Base-by-base conservation (phyloP, 2,797 vertebrate species). In the Halcyon smyrnensis region DNA sequence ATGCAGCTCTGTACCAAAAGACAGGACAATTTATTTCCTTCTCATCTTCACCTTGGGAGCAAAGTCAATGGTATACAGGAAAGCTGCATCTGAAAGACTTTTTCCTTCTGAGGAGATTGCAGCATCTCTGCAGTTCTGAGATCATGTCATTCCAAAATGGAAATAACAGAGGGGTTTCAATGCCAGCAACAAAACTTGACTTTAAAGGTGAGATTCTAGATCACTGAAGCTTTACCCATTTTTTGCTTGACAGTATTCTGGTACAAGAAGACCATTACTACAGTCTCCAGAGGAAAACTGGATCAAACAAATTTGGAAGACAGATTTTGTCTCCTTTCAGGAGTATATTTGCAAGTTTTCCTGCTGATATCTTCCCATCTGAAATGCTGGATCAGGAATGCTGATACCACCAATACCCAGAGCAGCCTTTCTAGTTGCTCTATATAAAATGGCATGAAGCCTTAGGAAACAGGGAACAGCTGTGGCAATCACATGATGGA, bases 91-190 rank as follows among this genome's bases (percentile, higher is more conserved):
- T 46, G 71, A 53, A 69, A 74, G 19, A 62, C 2, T 4, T 86
- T 90, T 91, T 93, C 78, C 17, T 93, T 84, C 81, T 56, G 13
- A 60, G 84, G 18, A 48, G 46, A 65, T 12, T 89, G 59, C 37
- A 94, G n/a, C 36, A 84, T 53, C 46, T 88, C 56, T 81, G 57
- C 30, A 90, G 54, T 83, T 93, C 81, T 59, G 87, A 87, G 39
- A 51, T 15, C 54, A 73, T 14, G 45, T 77, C 3, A 1, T 46
- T 88, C 19, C 28, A 51, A 79, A 81, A 63, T 23, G 18, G 11
- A 53, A 87, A 74, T 30, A 76, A 34, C 17, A 67, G n/a, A 59
- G 32, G 32, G 7, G 5, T 46, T 71, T 87, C 19, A 75, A 50
- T 16, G 6, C 6, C 17, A 60, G 50, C 36, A 71, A 79, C 2